Percentiles rank a stretch among this genome's conserved stretches.
These are phyloP conservation scores for Amyelois transitella DNA, from an alignment of 1,140 invertebrate species.

Conservation along the genomic window DNA sequence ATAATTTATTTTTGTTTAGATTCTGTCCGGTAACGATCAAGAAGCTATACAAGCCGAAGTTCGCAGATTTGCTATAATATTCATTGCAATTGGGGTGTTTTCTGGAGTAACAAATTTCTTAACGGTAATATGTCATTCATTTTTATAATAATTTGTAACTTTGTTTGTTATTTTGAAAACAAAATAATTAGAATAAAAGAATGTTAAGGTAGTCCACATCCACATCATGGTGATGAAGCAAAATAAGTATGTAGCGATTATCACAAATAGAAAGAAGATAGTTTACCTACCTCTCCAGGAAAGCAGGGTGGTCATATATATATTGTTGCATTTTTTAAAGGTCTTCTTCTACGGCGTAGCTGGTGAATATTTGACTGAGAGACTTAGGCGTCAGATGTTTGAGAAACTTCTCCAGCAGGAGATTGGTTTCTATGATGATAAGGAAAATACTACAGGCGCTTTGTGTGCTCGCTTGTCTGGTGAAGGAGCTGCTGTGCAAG, in stretches of 20 bases:
- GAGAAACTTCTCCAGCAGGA: constrained; percentile 81
- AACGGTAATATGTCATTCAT: constrained; percentile 64
- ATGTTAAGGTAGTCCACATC: no score
- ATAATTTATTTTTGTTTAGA: constrained; percentile 34
- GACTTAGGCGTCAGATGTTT: constrained; percentile 79
- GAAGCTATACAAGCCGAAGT: constrained; percentile 75
- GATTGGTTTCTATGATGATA: constrained; percentile 84
- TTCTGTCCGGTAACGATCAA: constrained; percentile 62
- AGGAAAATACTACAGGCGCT: constrained; percentile 79
- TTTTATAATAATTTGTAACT: background rate
- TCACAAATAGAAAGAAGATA: no score
- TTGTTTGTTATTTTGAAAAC: background rate
- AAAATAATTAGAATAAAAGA: no score
- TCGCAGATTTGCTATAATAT: constrained; percentile 76
- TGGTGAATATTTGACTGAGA: constrained; percentile 81
- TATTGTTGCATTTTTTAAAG: constrained; percentile 27
- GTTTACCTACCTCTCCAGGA: no score
- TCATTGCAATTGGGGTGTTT: constrained; percentile 79
- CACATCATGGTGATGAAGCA: no score
- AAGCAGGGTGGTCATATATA: no score
- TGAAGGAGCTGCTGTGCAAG: constrained; percentile 86
- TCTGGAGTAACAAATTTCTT: constrained; percentile 79
- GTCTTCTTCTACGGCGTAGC: constrained; percentile 77
- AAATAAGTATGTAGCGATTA: no score
- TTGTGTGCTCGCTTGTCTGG: constrained; percentile 82